Evolutionary conservation across 2,113 vertebrate genomes (phyloP).

Genomic region (Canis aureus): DNA sequence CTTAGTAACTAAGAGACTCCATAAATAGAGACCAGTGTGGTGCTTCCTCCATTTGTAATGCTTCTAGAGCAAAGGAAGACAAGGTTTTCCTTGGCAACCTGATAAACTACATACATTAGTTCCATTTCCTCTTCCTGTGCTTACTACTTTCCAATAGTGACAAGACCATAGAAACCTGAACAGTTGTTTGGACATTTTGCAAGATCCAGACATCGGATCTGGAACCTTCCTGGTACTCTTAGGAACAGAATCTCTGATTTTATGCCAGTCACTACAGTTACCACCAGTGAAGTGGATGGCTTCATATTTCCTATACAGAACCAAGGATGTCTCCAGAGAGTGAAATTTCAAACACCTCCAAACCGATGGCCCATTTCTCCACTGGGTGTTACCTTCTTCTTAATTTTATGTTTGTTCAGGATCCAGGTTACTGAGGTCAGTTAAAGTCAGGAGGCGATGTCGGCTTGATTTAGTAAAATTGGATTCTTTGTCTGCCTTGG

Average conservation of each 20-base stretch:
- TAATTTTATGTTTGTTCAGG: conserved; percentile 74
- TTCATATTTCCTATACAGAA: neutral
- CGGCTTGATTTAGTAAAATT: conserved; percentile 86
- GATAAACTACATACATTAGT: neutral
- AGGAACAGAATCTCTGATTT: neutral
- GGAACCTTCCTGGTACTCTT: neutral
- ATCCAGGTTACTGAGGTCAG: conserved; percentile 79
- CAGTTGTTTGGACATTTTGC: neutral
- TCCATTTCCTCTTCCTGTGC: neutral
- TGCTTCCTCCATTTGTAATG: neutral
- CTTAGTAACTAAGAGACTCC: neutral
- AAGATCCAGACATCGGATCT: neutral
- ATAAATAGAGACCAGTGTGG: neutral
- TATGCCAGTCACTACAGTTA: fast-evolving
- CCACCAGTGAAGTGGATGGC: neutral
- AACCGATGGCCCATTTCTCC: neutral
- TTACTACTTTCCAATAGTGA: neutral
- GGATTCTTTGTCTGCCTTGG: conserved; percentile 85
- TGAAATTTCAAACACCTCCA: neutral
- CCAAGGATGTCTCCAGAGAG: neutral
- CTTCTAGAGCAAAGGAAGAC: neutral
- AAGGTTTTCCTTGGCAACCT: neutral
- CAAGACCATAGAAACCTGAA: neutral
- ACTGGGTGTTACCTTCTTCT: conserved; percentile 32
- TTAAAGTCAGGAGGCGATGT: conserved; percentile 81